These are phyloP conservation scores for Dioctria rufipes DNA, from an alignment of 2,888 invertebrate genomes.

Conservation along the genomic window DNA sequence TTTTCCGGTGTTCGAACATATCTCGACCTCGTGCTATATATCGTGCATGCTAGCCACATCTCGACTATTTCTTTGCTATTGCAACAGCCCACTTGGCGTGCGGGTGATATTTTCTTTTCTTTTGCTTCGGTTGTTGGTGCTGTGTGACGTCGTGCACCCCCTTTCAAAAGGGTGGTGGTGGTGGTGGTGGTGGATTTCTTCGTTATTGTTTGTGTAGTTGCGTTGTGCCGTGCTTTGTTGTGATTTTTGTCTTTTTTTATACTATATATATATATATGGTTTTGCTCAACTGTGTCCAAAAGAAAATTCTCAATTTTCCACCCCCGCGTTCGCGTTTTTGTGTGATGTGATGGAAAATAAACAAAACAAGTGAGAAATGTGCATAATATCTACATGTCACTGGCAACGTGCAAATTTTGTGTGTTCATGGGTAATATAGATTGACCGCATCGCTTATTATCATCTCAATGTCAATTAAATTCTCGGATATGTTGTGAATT, in stretches of 20 bases:
- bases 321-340: background rate
- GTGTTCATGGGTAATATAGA: background rate
- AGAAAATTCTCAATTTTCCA: constrained; percentile 1
- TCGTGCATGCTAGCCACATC: constrained; percentile 27
- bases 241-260: too few species aligned
- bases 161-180: constrained; percentile 16
- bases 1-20: constrained; percentile 36
- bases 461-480: background rate
- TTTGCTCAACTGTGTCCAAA: constrained; percentile 18
- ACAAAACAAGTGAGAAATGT: constrained; percentile 34
- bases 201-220: constrained; percentile 21
- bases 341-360: background rate
- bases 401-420: constrained; percentile 23
- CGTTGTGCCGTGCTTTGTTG: constrained; percentile 21
- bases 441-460: background rate
- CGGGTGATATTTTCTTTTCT: constrained; percentile 10
- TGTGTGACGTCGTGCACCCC: constrained; percentile 4
- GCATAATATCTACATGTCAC: constrained; percentile 18
- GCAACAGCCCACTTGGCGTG: constrained; percentile 29
- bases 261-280: background rate
- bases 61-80: constrained; percentile 38
- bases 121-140: constrained; percentile 10
- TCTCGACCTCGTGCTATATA: constrained; percentile 24
- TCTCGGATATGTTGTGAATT: background rate
- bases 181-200: constrained; percentile 1